Evolutionary conservation across 2,113 vertebrate genomes (phyloP), one percentile per base, ranked within the genome.

Genomic region (Carassius auratus): DNA sequence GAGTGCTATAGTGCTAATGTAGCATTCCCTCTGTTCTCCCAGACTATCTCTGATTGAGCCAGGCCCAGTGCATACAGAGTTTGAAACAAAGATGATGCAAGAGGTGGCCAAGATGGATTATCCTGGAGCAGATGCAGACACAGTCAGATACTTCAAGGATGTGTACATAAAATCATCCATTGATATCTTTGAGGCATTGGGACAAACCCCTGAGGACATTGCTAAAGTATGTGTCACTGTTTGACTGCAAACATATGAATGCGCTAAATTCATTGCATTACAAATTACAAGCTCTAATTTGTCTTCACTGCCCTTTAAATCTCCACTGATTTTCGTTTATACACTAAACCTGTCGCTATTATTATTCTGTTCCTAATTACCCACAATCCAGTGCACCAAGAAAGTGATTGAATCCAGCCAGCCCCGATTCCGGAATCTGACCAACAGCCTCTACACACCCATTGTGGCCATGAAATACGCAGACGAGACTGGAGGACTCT

Each of bases 11-110:
- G 87, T 76, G 42, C 45, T 74, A 55, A 45, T 30, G 36, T 79
- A 62, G 48, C 9, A 75, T 75, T 15, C 42, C 52, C 8, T 78
- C 1, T 87, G 42, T 84, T 8, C 7, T 66, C 21, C 21, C 83
- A 96, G 95, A 88, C 83, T 96, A 91, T 95, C 95, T 83, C 92
- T 96, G 95, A 95, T 96, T 33, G 95, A 96, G 88, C 95, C 95
- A 2, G 95, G 95, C n/a, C 95, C 95, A 0, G 95, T 96, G 38
- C 95, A 96, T 90, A 96, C 95, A 0, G 95, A 96, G 90, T 95
- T 96, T 73, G 95, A 96, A 90, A 94, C 92, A 0, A 96, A 96
- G 88, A 96, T 96, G 92, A 93, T 96, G 95, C 93, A 94, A 68
- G 93, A 96, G 1, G 94, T 95, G 84, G 92, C 94, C 1, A 93